Evolutionary conservation across 2,113 vertebrate genomes (phyloP).

Genomic region (Lophochroa leadbeateri): DNA sequence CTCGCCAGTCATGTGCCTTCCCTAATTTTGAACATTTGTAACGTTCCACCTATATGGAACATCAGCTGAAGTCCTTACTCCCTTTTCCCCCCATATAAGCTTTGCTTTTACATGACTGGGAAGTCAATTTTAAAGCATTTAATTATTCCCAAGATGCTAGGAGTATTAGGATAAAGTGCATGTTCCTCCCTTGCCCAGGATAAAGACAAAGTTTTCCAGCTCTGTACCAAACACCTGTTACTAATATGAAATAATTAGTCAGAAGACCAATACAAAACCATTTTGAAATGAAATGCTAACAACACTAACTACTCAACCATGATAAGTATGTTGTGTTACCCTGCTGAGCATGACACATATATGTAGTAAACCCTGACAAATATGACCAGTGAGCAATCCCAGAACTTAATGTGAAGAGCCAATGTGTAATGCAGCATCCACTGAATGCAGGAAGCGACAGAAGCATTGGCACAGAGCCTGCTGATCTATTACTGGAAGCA

Average conservation of each 20-base stretch:
- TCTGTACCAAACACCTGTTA: background rate
- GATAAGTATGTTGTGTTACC: background rate
- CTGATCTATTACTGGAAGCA: background rate
- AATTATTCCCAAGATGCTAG: accelerated
- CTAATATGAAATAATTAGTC: background rate
- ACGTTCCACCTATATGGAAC: background rate
- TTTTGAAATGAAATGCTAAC: background rate
- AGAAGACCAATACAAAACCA: background rate
- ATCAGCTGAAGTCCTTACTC: background rate
- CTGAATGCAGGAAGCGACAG: background rate
- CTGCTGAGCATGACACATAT: background rate
- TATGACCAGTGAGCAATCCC: background rate
- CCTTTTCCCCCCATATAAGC: background rate
- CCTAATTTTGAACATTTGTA: background rate
- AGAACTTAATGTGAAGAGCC: background rate
- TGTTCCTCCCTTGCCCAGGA: background rate
- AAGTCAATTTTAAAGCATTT: background rate
- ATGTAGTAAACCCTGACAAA: background rate
- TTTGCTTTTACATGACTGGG: background rate
- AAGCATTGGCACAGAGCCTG: background rate
- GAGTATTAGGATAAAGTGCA: background rate
- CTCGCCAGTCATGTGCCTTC: background rate
- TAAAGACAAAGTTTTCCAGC: background rate
- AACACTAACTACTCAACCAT: background rate
- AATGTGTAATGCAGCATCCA: background rate